Percentiles rank a stretch among this genome's conserved stretches.
These are phyloP conservation scores for Pteromalus puparum DNA, from an alignment of 1,140 invertebrate species.

Conservation along the genomic window DNA sequence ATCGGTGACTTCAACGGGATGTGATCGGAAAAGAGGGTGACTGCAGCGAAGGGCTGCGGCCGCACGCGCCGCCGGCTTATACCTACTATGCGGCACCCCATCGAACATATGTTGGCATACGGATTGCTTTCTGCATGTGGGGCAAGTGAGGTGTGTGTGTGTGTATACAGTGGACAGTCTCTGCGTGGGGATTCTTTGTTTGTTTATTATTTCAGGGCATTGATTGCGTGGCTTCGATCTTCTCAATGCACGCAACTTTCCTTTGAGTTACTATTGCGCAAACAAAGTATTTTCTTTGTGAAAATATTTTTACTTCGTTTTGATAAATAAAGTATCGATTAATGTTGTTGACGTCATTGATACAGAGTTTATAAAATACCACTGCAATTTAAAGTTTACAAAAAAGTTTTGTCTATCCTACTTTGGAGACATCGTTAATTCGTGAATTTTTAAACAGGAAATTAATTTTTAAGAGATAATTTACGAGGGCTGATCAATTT, in stretches of 20 bases:
- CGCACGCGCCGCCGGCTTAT: background rate
- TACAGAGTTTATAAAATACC: background rate
- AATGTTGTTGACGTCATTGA: background rate
- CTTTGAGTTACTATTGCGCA: too few relatives aligned
- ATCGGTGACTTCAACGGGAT: conserved; percentile 76
- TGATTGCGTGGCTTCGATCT: background rate
- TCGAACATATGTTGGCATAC: conserved; percentile 6
- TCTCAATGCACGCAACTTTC: background rate
- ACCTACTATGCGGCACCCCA: background rate
- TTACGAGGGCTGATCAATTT: background rate
- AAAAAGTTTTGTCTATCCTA: background rate
- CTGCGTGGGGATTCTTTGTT: background rate
- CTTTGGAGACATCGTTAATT: background rate
- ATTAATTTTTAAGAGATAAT: background rate
- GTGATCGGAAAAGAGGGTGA: conserved; percentile 70
- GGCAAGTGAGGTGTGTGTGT: background rate
- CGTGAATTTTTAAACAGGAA: background rate
- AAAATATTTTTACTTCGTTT: too few relatives aligned
- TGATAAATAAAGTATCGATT: too few relatives aligned
- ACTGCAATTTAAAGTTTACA: background rate
- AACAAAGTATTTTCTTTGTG: too few relatives aligned
- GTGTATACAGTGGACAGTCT: background rate
- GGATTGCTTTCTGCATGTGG: background rate
- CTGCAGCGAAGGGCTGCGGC: background rate
- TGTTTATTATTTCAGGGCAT: background rate